Percentiles rank a stretch among this genome's conserved stretches.
Evolutionary conservation across 2,797 vertebrate genomes (phyloP).

Genomic region (Masticophis lateralis): DNA sequence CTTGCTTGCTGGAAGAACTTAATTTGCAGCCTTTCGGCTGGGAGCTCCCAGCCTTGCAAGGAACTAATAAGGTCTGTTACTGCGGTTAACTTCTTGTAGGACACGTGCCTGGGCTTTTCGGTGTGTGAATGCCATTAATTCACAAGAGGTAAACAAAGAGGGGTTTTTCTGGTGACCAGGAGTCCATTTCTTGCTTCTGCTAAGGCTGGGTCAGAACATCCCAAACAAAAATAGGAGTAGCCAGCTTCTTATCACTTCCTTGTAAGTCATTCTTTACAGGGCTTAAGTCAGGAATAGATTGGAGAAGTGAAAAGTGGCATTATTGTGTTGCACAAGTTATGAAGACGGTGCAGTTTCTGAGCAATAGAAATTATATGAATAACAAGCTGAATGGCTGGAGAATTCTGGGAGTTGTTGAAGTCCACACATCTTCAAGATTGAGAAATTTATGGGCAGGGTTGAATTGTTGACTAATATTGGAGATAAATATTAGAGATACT

Average conservation of each 20-base stretch:
- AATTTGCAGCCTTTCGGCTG: no score
- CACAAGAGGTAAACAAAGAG: no score
- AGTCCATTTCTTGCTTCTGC: no score
- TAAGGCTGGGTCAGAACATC: no score
- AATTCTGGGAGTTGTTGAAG: background rate
- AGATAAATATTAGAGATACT: background rate
- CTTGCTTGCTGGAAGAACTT: no score
- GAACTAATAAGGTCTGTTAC: no score
- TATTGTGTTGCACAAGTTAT: background rate
- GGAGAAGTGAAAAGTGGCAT: background rate
- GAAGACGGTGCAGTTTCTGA: background rate
- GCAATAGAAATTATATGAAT: background rate
- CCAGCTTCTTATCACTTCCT: background rate
- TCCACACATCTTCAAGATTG: no score
- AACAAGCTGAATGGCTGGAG: background rate
- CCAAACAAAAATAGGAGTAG: background rate
- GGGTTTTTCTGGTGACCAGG: no score
- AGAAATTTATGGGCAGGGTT: background rate
- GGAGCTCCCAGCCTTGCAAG: no score
- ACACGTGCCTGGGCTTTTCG: no score
- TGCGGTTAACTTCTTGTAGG: no score
- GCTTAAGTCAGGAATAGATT: background rate
- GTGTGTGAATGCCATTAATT: no score
- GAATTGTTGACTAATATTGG: background rate
- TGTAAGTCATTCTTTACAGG: background rate